Percentiles rank a stretch among this genome's conserved stretches.
Conservation (phyloP, 2,113 vertebrate genomes). For the Circaetus cinerascens region DNA sequence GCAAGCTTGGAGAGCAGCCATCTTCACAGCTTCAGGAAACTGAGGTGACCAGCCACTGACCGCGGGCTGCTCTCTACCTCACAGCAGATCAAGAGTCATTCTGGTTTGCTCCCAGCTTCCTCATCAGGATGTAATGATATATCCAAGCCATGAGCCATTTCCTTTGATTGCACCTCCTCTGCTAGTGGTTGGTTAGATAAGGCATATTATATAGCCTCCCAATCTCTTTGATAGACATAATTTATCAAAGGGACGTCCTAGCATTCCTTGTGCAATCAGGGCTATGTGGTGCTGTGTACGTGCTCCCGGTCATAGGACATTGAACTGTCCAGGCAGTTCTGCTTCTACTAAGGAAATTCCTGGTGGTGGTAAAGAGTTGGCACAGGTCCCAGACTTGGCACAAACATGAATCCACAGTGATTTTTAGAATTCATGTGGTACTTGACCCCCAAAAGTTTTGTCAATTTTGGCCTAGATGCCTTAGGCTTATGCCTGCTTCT, state of each 20-base stretch:
- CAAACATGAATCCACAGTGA: neutral
- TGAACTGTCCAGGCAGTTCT: neutral
- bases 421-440: neutral
- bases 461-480: neutral
- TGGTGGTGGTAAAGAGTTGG: neutral
- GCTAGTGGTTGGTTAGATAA: slow-evolving; percentile 21
- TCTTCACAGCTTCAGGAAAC: neutral
- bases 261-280: neutral
- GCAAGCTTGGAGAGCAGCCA: neutral
- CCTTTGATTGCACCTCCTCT: neutral
- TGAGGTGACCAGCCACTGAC: neutral
- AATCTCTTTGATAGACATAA: neutral
- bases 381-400: neutral
- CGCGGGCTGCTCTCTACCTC: neutral
- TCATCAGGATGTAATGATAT: slow-evolving; percentile 11
- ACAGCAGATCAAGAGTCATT: neutral
- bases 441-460: neutral
- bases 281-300: neutral
- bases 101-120: neutral
- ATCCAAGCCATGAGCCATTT: slow-evolving; percentile 9
- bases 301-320: neutral
- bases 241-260: slow-evolving; percentile 30
- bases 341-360: neutral
- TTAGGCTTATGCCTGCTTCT: neutral
- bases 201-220: neutral